Percentiles rank a stretch among this genome's conserved stretches.
phyloP scores from a whole-genome alignment of 2,797 vertebrate species.

The Odontamblyopus lacepedii region DNA sequence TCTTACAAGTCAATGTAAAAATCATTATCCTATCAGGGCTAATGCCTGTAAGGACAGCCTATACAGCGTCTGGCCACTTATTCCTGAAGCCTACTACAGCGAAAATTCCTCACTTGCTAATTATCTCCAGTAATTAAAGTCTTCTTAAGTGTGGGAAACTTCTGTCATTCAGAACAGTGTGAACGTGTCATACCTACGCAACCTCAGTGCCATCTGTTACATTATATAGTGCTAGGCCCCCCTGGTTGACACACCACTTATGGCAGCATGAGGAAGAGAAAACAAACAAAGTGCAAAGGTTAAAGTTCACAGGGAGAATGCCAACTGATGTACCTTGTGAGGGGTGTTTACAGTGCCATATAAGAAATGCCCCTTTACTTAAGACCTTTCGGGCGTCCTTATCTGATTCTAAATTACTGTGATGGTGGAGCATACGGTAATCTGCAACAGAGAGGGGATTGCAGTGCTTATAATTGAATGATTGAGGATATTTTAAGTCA shows the following conservation, averaged over 20 bases:
- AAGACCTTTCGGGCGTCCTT: constrained; percentile 42
- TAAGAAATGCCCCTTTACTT: constrained; percentile 20
- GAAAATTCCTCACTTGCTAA: constrained; percentile 15
- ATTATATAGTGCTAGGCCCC: background rate
- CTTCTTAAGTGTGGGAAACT: background rate
- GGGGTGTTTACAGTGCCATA: constrained; percentile 34
- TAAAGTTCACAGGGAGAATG: constrained; percentile 43
- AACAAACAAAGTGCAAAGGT: constrained; percentile 49
- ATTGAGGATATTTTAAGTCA: background rate
- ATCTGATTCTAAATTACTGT: constrained; percentile 6
- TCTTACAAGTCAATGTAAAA: constrained; percentile 11
- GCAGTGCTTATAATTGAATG: background rate
- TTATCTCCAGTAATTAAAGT: background rate
- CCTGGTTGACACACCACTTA: constrained; percentile 9
- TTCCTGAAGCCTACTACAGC: background rate
- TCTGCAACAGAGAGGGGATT: background rate
- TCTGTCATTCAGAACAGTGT: background rate
- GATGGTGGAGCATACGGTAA: background rate
- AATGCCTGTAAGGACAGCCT: background rate
- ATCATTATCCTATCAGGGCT: constrained; percentile 5
- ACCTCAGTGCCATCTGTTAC: constrained; percentile 12
- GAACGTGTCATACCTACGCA: background rate
- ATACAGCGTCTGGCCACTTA: constrained; percentile 10
- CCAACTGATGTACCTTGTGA: constrained; percentile 22
- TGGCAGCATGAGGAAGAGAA: constrained; percentile 20